Evolutionary conservation across 2,113 vertebrate genomes (phyloP).

Genomic region (Emberiza fucata): DNA sequence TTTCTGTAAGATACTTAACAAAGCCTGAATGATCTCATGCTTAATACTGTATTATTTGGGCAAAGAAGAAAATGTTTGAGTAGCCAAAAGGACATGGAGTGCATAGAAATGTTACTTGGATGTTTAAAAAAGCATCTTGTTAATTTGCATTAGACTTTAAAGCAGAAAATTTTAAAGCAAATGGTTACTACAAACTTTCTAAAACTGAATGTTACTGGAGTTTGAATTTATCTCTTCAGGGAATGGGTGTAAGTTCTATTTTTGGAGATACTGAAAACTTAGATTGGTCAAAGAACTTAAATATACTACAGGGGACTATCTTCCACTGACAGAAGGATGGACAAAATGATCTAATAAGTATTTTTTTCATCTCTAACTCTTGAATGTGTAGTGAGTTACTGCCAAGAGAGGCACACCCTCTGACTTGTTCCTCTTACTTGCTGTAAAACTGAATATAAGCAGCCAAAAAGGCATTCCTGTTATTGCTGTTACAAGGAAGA

Average conservation of each 20-base stretch:
- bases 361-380: not conserved
- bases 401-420: constrained; percentile 50
- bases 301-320: constrained; percentile 6
- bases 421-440: not conserved
- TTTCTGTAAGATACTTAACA: not conserved
- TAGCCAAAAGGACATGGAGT: not conserved
- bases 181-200: not conserved
- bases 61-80: not conserved
- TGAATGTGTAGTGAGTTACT: not conserved
- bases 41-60: constrained; percentile 9
- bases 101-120: not conserved
- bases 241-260: constrained; percentile 5
- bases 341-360: constrained; percentile 48
- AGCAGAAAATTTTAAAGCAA: not conserved
- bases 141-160: not conserved
- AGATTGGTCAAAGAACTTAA: not conserved
- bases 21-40: constrained; percentile 32
- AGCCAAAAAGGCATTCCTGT: not conserved
- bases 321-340: not conserved
- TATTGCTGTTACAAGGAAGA: not conserved
- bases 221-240: not conserved
- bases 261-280: constrained; percentile 9
- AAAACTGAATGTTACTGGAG: not conserved
- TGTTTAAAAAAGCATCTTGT: not conserved
- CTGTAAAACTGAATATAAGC: not conserved